Evolutionary conservation across 2,888 invertebrate species (phyloP).

Genomic region (Cosmopolites sordidus): DNA sequence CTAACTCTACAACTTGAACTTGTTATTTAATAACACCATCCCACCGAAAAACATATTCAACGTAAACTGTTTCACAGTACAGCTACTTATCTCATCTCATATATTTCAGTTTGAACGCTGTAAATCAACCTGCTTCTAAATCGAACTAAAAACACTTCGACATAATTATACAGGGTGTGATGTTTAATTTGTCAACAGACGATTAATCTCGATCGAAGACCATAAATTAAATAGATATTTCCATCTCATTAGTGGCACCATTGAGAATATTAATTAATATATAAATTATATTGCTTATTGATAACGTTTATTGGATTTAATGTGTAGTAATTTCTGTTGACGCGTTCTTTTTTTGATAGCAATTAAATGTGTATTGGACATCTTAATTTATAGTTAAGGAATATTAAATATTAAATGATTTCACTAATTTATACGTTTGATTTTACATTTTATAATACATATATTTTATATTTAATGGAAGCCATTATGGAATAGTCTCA

Average conservation of each 20-base stretch:
- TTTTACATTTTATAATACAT: too few relatives aligned
- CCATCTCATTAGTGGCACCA: neutral
- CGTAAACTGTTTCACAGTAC: too few relatives aligned
- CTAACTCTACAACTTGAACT: too few relatives aligned
- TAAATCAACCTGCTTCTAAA: neutral
- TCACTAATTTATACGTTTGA: too few relatives aligned
- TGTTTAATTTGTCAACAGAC: neutral
- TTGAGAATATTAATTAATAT: neutral
- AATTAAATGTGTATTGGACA: too few relatives aligned
- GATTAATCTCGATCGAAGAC: neutral
- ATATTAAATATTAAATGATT: too few relatives aligned
- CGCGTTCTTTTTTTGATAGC: neutral
- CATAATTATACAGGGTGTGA: neutral
- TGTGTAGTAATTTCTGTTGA: neutral
- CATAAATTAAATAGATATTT: neutral
- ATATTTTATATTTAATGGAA: too few relatives aligned
- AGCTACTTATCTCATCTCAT: too few relatives aligned
- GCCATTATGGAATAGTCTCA: too few relatives aligned
- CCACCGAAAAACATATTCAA: too few relatives aligned
- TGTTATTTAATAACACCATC: too few relatives aligned
- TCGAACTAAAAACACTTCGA: neutral
- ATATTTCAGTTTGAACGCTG: too few relatives aligned
- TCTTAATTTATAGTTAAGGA: neutral
- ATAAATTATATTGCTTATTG: constrained; percentile 1
- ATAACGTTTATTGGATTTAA: neutral